Evolutionary conservation across 2,113 vertebrate genomes (phyloP).

Genomic region (Cochlearius cochlearius): DNA sequence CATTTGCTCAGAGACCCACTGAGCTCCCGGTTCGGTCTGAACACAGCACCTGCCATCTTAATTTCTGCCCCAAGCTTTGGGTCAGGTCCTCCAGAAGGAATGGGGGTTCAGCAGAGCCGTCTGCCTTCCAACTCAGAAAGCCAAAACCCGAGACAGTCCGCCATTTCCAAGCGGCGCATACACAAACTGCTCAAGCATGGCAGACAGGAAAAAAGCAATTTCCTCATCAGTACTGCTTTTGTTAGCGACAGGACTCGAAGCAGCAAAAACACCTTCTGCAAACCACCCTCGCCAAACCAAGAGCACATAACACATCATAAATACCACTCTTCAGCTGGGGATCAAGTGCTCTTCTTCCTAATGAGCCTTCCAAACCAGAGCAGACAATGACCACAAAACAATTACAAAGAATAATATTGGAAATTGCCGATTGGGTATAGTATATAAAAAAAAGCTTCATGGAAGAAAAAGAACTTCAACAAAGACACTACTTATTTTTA

Average conservation of each 20-base stretch:
- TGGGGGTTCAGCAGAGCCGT: background rate
- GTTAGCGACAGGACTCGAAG: background rate
- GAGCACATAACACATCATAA: background rate
- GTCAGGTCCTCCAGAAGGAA: background rate
- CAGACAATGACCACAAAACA: background rate
- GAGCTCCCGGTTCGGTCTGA: background rate
- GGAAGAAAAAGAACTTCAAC: background rate
- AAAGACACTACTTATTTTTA: background rate
- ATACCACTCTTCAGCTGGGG: background rate
- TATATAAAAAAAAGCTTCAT: background rate
- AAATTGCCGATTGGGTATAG: background rate
- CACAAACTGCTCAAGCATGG: rapidly evolving
- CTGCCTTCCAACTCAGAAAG: background rate
- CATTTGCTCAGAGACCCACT: background rate
- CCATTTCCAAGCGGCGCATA: background rate
- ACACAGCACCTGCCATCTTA: rapidly evolving
- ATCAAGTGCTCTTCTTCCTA: background rate
- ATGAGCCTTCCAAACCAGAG: background rate
- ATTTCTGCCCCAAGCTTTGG: background rate
- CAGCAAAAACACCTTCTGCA: background rate
- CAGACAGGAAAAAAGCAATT: background rate
- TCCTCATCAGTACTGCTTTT: background rate
- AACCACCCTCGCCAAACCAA: background rate
- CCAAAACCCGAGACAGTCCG: background rate
- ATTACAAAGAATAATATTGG: background rate